phyloP scores from a whole-genome alignment of 2,113 vertebrate species.

The Gavia stellata region DNA sequence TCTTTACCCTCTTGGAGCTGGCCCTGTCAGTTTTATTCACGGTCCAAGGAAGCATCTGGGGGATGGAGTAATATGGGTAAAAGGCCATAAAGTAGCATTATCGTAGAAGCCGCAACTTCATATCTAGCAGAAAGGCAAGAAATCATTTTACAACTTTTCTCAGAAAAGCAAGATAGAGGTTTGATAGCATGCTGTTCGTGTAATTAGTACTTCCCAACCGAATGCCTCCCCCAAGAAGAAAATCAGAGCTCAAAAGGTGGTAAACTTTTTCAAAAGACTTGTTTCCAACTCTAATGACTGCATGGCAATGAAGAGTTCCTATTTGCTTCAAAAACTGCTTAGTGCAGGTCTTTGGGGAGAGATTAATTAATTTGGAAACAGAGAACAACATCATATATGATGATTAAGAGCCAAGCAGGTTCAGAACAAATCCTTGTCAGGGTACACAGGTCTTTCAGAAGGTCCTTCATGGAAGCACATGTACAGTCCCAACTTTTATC shows the following conservation, averaged over 20 bases:
- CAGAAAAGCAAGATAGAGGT: background rate
- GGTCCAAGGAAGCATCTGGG: background rate
- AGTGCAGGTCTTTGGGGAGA: background rate
- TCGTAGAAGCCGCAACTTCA: background rate
- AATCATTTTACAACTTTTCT: background rate
- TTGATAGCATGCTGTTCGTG: rapidly evolving
- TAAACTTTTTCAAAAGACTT: background rate
- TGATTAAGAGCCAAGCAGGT: background rate
- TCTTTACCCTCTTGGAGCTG: background rate
- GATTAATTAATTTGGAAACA: background rate
- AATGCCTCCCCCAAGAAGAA: background rate
- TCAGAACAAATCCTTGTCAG: background rate
- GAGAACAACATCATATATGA: background rate
- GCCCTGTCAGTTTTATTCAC: rapidly evolving
- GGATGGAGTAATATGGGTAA: background rate
- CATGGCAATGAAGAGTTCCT: background rate
- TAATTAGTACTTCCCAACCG: background rate
- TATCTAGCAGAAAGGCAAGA: background rate
- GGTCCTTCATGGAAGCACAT: background rate
- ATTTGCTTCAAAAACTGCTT: background rate
- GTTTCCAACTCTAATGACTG: background rate
- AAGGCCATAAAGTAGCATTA: background rate
- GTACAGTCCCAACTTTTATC: background rate
- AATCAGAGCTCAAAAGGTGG: background rate
- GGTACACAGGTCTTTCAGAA: background rate